Evolutionary conservation across 2,797 vertebrate species (phyloP).

Genomic region (Perodicticus potto): DNA sequence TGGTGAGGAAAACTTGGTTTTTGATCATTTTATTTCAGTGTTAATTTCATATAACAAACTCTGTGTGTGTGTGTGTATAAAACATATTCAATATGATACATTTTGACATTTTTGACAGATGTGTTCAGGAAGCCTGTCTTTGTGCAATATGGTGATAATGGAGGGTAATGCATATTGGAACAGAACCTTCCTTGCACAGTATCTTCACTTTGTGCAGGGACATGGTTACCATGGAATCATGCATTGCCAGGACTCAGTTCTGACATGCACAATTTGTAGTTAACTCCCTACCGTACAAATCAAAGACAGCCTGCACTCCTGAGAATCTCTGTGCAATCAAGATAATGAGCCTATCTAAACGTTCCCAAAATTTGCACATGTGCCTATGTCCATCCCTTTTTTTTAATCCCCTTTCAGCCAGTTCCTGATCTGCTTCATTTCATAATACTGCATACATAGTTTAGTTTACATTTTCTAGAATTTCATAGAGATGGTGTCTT

Average conservation of each 20-base stretch:
- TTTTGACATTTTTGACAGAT: background rate
- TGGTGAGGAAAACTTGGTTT: background rate
- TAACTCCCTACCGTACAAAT: background rate
- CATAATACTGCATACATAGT: background rate
- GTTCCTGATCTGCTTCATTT: background rate
- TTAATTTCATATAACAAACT: background rate
- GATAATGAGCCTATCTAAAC: background rate
- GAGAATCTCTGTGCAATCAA: background rate
- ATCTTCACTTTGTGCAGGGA: background rate
- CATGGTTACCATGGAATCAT: background rate
- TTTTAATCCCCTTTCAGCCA: background rate
- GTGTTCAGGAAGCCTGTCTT: background rate
- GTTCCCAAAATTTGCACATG: background rate
- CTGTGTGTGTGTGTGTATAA: background rate
- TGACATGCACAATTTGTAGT: background rate
- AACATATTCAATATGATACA: background rate
- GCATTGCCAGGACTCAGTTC: background rate
- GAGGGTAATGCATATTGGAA: background rate
- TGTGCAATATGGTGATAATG: background rate
- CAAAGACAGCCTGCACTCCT: background rate
- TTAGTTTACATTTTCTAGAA: background rate
- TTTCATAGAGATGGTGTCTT: background rate
- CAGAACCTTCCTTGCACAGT: background rate
- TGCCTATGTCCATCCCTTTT: background rate
- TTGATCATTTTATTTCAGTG: background rate